Base-by-base conservation (phyloP, 2,113 vertebrate genomes). In the Varanus komodoensis region DNA sequence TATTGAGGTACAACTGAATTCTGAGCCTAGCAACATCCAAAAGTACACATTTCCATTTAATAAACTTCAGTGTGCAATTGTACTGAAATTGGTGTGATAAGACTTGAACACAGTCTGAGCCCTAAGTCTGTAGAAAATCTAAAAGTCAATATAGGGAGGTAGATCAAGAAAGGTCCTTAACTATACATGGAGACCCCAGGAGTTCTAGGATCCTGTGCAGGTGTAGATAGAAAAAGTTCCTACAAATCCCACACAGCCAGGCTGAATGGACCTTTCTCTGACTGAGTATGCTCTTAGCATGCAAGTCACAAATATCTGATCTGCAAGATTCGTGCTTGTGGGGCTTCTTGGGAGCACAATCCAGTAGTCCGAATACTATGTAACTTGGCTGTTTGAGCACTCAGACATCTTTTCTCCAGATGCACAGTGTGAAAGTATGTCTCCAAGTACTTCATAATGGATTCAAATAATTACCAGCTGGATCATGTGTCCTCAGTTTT, bases 121-220 rank as follows among this genome's bases (percentile, higher is more conserved):
- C 89, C 57, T 91, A 88, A 88, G 79, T 87, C 87, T 64, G 92
- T 74, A 89, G 89, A 91, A 89, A 50, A 90, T 14, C 50, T 23
- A 88, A 0, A 87, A 84, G 6, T 79, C 6, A 50, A 52, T 67
- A 84, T 19, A 87, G 82, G 38, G 87, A 82, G 87, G 3, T 1
- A 77, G 4, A n/a, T 92, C n/a, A 75, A 90, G 73, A 79, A 88
- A 92, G 4, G 0, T 0, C 69, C 19, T 8, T 88, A 92, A 89
- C 90, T 34, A 0, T 80, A 6, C 2, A n/a, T 21, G 8, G 67
- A 73, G 73, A 32, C 9, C 3, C 15, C 50, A 57, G 14, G 4
- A 74, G 50, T 3, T 25, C 75, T 74, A 82, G 32, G 23, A 19
- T 32, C 57, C 11, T 61, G 15, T 61, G 57, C 57, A 61, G 11